These are phyloP conservation scores for Leucophenga maculata DNA, from an alignment of 2,888 invertebrate genomes.

Conservation along the genomic window DNA sequence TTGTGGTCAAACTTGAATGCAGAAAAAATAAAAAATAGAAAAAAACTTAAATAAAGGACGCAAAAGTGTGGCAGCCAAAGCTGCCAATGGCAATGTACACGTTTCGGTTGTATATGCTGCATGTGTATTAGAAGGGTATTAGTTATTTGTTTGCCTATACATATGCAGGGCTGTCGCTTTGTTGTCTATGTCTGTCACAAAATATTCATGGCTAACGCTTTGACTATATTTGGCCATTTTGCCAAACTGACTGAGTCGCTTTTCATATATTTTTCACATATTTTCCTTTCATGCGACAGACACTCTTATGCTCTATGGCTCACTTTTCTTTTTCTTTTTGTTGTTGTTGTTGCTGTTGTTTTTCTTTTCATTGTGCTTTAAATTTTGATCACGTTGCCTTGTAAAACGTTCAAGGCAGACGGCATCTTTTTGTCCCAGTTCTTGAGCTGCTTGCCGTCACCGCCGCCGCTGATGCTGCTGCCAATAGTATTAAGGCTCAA, in stretches of 20 bases:
- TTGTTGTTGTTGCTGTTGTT: background rate
- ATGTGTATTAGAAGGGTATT: constrained; percentile 6
- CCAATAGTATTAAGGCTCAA: background rate
- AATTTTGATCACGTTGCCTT: constrained; percentile 27
- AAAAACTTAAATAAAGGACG: constrained; percentile 5
- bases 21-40: constrained; percentile 10
- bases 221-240: constrained; percentile 7
- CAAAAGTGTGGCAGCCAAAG: constrained; percentile 1
- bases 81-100: background rate
- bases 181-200: constrained; percentile 15
- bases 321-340: background rate
- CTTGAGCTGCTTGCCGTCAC: constrained; percentile 1
- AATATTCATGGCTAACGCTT: constrained; percentile 24
- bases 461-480: background rate
- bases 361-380: background rate
- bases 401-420: constrained; percentile 21
- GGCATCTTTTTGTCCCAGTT: constrained; percentile 10
- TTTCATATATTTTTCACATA: background rate
- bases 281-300: background rate
- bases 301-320: background rate
- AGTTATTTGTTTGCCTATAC: background rate
- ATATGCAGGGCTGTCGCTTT: constrained; percentile 37
- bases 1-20: constrained; percentile 26
- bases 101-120: background rate
- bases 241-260: constrained; percentile 1